phyloP scores from a whole-genome alignment of 1,140 invertebrate genomes.

The Condylostylus longicornis region DNA sequence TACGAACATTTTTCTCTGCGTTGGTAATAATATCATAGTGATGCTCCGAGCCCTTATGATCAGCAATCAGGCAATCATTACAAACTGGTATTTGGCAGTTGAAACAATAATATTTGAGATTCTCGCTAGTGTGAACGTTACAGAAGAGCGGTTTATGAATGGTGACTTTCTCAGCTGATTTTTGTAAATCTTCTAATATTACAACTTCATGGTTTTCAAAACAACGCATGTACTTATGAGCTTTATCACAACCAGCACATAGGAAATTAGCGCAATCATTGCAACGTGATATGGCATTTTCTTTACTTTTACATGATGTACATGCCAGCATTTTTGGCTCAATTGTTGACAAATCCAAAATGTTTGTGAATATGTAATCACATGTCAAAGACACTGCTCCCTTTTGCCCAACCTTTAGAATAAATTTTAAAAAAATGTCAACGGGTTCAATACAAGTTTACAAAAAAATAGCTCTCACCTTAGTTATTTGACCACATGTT shows the following conservation, averaged over 20 bases:
- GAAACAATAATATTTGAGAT: conserved; percentile 67
- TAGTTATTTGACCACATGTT: conserved; percentile 71
- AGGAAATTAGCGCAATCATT: conserved; percentile 86
- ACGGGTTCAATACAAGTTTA: neutral
- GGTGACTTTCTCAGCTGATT: conserved; percentile 50
- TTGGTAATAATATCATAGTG: conserved; percentile 60
- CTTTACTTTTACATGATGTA: conserved; percentile 77
- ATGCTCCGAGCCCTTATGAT: conserved; percentile 62
- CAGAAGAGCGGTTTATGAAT: conserved; percentile 75
- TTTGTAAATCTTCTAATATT: conserved; percentile 70
- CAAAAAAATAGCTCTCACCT: conserved; percentile 33
- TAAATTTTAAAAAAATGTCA: neutral
- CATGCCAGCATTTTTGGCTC: conserved; percentile 61
- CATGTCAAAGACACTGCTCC: conserved; percentile 58
- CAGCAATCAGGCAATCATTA: conserved; percentile 61
- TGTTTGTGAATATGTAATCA: conserved; percentile 73
- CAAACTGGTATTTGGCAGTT: conserved; percentile 70
- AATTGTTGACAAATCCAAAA: conserved; percentile 67
- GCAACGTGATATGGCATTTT: conserved; percentile 79
- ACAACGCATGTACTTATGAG: conserved; percentile 86
- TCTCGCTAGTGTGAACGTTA: conserved; percentile 56
- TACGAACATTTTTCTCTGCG: conserved; percentile 55
- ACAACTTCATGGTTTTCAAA: conserved; percentile 85
- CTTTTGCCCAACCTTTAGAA: conserved; percentile 42
- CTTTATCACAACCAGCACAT: conserved; percentile 82